Percentiles rank a stretch among this genome's conserved stretches.
phyloP scores from a whole-genome alignment of 1,140 invertebrate species.

The Drosophila subpulchrella region DNA sequence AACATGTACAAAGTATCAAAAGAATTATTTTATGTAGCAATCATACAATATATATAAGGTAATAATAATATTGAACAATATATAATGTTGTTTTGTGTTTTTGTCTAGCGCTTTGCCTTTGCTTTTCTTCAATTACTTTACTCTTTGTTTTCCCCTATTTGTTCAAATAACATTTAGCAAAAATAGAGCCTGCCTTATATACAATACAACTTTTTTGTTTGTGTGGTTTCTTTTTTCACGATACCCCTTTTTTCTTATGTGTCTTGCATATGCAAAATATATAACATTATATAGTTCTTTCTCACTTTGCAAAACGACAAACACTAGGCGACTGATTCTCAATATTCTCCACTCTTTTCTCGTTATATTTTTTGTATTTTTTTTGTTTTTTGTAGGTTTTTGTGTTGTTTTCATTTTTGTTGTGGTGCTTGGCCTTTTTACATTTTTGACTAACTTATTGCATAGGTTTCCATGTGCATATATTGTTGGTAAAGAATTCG shows the following conservation, averaged over 20 bases:
- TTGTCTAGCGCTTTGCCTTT: constrained; percentile 73
- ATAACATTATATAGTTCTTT: constrained; percentile 72
- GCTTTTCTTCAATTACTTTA: constrained; percentile 69
- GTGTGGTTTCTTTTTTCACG: constrained; percentile 38
- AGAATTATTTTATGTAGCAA: constrained; percentile 79
- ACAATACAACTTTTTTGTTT: constrained; percentile 75
- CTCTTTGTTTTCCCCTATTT: constrained; percentile 73
- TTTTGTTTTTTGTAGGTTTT: constrained; percentile 22
- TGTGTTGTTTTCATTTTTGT: constrained; percentile 35
- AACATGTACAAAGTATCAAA: constrained; percentile 82
- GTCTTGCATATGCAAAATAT: constrained; percentile 72
- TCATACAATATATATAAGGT: constrained; percentile 78
- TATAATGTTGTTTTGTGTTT: constrained; percentile 54
- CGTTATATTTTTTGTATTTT: constrained; percentile 23
- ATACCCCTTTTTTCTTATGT: constrained; percentile 28
- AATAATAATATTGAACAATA: constrained; percentile 81
- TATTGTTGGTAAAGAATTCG: constrained; percentile 65
- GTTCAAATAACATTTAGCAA: constrained; percentile 83
- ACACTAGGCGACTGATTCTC: constrained; percentile 50
- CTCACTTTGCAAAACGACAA: constrained; percentile 64
- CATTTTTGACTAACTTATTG: constrained; percentile 78
- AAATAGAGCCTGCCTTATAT: constrained; percentile 81
- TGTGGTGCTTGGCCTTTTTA: constrained; percentile 62
- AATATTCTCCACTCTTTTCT: constrained; percentile 24
- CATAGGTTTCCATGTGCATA: constrained; percentile 73